Percentiles rank a stretch among this genome's conserved stretches.
These are phyloP conservation scores for Hydra vulgaris DNA, from an alignment of 30 jellyfish, hydroid and myxozoan species.

Conservation along the genomic window DNA sequence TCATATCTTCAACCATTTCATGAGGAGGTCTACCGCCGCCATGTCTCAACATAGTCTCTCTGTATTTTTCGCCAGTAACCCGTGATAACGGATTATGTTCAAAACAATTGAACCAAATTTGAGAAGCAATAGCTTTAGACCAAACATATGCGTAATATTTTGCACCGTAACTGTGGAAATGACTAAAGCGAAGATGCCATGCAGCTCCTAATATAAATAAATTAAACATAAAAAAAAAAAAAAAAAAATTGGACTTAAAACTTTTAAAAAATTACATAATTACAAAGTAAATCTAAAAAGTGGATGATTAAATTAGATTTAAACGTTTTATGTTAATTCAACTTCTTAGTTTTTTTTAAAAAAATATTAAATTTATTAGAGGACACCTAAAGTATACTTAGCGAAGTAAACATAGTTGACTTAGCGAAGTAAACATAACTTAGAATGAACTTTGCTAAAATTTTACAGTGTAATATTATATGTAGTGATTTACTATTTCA, in stretches of 20 bases:
- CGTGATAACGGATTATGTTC: conserved; percentile 69
- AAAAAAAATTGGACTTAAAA: not conserved
- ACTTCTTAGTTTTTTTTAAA: too few species aligned
- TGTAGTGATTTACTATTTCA: too few species aligned
- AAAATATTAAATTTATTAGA: too few species aligned
- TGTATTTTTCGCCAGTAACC: conserved; percentile 67
- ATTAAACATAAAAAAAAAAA: not conserved
- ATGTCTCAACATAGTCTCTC: conserved; percentile 66
- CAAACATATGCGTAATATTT: conserved; percentile 82
- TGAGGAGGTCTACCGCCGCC: conserved; percentile 92
- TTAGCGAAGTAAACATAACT: too few species aligned
- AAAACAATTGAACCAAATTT: conserved; percentile 71
- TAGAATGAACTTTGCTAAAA: too few species aligned
- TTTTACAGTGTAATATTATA: too few species aligned
- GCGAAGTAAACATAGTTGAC: too few species aligned
- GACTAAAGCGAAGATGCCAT: conserved; percentile 94
- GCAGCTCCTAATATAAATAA: conserved; percentile 59
- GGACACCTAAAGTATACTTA: too few species aligned
- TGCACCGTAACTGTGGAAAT: conserved; percentile 84
- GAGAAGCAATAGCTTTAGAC: conserved; percentile 90
- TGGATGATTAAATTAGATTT: not conserved
- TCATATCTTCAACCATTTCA: conserved; percentile 59
- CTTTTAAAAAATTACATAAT: not conserved
- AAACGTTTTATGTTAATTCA: too few species aligned
- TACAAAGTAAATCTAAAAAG: not conserved